phyloP scores from a whole-genome alignment of 2,888 invertebrate genomes.

The Drosophila conformis region DNA sequence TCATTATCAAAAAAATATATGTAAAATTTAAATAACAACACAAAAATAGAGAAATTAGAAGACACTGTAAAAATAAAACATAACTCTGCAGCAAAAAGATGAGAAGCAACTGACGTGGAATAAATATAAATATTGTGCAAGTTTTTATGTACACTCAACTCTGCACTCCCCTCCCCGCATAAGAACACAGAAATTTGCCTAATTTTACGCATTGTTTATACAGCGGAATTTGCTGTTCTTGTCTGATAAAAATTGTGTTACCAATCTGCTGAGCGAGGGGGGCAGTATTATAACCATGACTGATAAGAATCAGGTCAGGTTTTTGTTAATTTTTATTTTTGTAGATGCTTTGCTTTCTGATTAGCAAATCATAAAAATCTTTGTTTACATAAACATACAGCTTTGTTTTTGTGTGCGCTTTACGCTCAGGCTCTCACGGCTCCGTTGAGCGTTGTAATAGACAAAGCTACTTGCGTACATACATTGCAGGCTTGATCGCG shows the following conservation, averaged over 20 bases:
- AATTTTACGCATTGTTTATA: constrained; percentile 43
- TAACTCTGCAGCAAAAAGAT: constrained; percentile 36
- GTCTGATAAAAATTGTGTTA: constrained; percentile 1
- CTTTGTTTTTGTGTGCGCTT: no score
- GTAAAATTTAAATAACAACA: constrained; percentile 2
- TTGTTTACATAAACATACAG: no score
- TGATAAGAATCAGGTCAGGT: neutral
- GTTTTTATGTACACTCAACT: constrained; percentile 59
- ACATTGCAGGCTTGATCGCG: no score
- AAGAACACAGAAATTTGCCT: constrained; percentile 26
- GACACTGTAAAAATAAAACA: constrained; percentile 8
- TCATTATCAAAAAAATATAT: constrained; percentile 45
- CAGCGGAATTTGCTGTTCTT: constrained; percentile 6
- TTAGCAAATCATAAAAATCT: no score
- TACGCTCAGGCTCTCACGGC: no score
- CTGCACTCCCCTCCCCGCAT: neutral
- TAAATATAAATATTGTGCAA: constrained; percentile 27
- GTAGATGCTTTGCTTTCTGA: no score
- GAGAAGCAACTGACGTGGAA: constrained; percentile 15
- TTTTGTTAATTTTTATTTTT: neutral
- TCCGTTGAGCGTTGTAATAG: no score
- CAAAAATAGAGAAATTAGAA: constrained; percentile 12
- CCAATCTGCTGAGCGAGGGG: neutral
- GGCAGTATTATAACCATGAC: constrained; percentile 2
- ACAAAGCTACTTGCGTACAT: no score